Evolutionary conservation across 2,797 vertebrate genomes (phyloP), one percentile per base, ranked within the genome.

Genomic region (Philypnodon macrostomus): DNA sequence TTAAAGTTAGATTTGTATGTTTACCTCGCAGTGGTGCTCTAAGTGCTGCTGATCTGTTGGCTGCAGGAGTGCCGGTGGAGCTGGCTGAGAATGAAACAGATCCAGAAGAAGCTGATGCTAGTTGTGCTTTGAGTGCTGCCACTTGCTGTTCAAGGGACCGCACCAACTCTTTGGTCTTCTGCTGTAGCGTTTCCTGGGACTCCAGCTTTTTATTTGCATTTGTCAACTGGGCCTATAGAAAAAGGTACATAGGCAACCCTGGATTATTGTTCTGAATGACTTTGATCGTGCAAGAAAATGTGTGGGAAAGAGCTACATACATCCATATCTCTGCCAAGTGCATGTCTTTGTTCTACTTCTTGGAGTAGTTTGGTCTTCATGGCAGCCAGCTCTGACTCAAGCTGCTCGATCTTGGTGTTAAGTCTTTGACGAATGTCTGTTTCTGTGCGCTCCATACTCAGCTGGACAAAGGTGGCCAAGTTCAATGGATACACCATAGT

Each of bases 161-260:
- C 49, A 98, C 49, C 30, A 99, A 79, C 47, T 98, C 96, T 78
- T 93, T 95, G 16, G 95, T 97, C 67, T 87, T 96, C 70, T 80
- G 56, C 66, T 95, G 93, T 67, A 96, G 85, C 32, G 72, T 88
- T 52, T 83, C 90, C 77, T 97, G 94, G 0, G 91, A 90, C 75
- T 96, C 92, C 2, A 95, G 82, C 52, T 98, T 93, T 68, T 94
- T 95, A 80, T 94, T 97, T 1, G 93, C 87, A 67, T 98, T 94
- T 45, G 97, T 63, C 35, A 98, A 78, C 70, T 96, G 93, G 79
- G 78, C 70, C 85, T 89, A 33, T 8, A 16, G 7, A 33, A 8
- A 29, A 38, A 1, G 19, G 1, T n/a, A 15, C 9, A 7, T 32
- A 47, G 9, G 23, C 2, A 2, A 32, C n/a, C 4, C 5, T 5